These are phyloP conservation scores for Tenualosa ilisha DNA, from an alignment of 2,797 vertebrate genomes.

Conservation along the genomic window DNA sequence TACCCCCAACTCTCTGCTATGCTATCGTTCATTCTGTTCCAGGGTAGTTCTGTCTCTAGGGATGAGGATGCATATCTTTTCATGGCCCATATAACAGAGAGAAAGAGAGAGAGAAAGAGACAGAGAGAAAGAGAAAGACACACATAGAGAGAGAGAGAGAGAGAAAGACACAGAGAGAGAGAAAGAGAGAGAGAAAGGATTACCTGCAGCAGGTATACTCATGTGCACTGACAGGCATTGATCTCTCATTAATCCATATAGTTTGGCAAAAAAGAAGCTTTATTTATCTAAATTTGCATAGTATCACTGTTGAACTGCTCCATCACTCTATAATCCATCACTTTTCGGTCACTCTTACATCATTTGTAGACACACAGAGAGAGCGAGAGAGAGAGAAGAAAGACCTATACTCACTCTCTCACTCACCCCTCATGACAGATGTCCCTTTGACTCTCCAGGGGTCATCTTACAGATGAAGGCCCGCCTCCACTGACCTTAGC, in stretches of 20 bases:
- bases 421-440: constrained; percentile 6
- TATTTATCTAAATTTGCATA: not conserved
- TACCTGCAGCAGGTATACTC: not conserved
- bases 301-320: not conserved
- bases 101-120: too few species aligned
- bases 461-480: constrained; percentile 10
- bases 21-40: not conserved
- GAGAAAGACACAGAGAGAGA: not conserved
- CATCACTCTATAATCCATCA: not conserved
- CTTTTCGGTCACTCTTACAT: not conserved
- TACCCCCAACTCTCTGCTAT: not conserved
- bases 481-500: not conserved
- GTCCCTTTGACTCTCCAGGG: not conserved
- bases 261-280: not conserved
- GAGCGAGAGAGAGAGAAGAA: not conserved
- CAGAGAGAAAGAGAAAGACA: not conserved
- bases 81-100: not conserved
- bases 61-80: not conserved
- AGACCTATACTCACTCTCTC: not conserved
- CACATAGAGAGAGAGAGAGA: too few species aligned
- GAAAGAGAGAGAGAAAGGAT: not conserved
- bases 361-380: not conserved
- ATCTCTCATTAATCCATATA: not conserved
- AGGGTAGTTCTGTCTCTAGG: not conserved
- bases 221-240: not conserved